Conservation (phyloP, 2,888 invertebrate genomes). For the Pantelozetes paolii region DNA sequence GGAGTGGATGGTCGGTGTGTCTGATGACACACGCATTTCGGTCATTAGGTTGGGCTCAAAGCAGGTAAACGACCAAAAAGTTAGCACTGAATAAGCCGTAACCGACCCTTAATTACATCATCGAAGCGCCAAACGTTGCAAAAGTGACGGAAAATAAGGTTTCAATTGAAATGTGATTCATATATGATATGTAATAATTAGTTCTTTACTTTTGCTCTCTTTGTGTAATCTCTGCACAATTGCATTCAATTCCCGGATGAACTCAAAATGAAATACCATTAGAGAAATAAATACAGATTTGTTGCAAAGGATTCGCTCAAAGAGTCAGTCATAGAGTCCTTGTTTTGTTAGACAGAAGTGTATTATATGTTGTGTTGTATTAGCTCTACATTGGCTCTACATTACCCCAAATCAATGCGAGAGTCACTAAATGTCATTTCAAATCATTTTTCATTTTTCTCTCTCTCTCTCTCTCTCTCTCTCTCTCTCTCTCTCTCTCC, state of each 20-base stretch:
- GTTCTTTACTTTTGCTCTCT: slow-evolving; percentile 4
- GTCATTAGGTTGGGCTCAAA: not conserved
- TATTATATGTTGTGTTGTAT: slow-evolving; percentile 21
- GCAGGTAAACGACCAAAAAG: slow-evolving; percentile 11
- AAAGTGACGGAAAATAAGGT: slow-evolving; percentile 19
- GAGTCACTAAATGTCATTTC: slow-evolving; percentile 14
- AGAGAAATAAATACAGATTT: slow-evolving; percentile 13
- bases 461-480: slow-evolving; percentile 18
- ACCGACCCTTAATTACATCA: slow-evolving; percentile 9
- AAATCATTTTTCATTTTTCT: slow-evolving; percentile 19
- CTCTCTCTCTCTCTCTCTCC: slow-evolving; percentile 15
- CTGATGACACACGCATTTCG: slow-evolving; percentile 27
- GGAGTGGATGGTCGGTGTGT: not conserved
- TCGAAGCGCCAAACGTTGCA: slow-evolving; percentile 23
- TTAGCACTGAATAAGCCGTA: slow-evolving; percentile 30
- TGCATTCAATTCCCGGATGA: slow-evolving; percentile 27
- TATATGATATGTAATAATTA: not conserved
- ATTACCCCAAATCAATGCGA: slow-evolving; percentile 9
- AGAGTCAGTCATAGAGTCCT: not conserved
- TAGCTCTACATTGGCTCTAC: not conserved
- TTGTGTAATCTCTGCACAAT: not conserved
- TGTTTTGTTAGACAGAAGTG: not conserved
- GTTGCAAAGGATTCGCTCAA: not conserved
- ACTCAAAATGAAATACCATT: slow-evolving; percentile 23
- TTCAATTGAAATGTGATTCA: not conserved